Evolutionary conservation across 2,888 invertebrate species (phyloP).

Genomic region (Mactromeris polynyma): DNA sequence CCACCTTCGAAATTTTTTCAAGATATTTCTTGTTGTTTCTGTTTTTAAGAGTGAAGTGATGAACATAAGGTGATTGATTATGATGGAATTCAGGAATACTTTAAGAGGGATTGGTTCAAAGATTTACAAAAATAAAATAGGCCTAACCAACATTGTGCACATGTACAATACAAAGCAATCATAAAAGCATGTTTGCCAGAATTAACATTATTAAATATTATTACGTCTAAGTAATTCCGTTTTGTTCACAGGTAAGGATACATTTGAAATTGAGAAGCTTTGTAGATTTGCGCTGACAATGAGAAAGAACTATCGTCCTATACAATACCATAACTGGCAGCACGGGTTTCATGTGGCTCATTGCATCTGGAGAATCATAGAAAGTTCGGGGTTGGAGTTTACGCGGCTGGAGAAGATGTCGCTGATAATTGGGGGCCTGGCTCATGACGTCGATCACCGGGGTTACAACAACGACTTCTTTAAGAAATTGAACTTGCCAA

Average conservation of each 20-base stretch:
- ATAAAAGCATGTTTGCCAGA: too few relatives aligned
- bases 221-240: too few relatives aligned
- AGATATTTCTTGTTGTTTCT: too few relatives aligned
- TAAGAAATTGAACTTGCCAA: conserved; percentile 76
- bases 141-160: too few relatives aligned
- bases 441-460: conserved; percentile 83
- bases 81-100: too few relatives aligned
- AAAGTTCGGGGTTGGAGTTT: conserved; percentile 54
- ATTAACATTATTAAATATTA: too few relatives aligned
- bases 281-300: conserved; percentile 79
- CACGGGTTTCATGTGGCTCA: conserved; percentile 82
- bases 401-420: conserved; percentile 73
- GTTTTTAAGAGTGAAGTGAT: too few relatives aligned
- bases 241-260: conserved; percentile 28
- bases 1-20: too few relatives aligned
- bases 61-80: too few relatives aligned
- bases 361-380: conserved; percentile 74
- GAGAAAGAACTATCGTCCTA: conserved; percentile 79
- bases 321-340: conserved; percentile 82
- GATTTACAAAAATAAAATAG: too few relatives aligned
- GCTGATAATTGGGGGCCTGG: conserved; percentile 76
- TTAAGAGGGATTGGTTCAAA: too few relatives aligned
- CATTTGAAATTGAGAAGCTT: conserved; percentile 75
- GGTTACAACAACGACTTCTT: conserved; percentile 83
- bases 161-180: too few relatives aligned